Conservation (phyloP, 1,140 invertebrate genomes). For the Drosophila ananassae region DNA sequence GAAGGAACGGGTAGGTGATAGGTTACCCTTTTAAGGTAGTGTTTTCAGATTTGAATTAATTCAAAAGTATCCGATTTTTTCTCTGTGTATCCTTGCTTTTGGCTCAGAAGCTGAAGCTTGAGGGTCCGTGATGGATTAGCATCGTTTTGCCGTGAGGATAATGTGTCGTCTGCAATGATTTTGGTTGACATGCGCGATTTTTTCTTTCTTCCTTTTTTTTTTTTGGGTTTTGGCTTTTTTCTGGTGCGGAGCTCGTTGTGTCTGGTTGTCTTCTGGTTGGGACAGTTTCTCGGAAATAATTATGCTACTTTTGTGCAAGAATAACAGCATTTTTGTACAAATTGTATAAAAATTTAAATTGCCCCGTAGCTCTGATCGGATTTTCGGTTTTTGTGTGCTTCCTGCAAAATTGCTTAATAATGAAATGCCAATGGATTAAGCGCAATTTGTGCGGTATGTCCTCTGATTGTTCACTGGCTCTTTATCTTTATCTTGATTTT, state of each 20-base stretch:
- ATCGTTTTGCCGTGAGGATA: conserved; percentile 78
- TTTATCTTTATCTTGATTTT: conserved; percentile 55
- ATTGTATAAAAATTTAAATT: conserved; percentile 84
- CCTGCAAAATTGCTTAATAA: conserved; percentile 76
- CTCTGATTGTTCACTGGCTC: conserved; percentile 53
- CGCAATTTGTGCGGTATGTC: conserved; percentile 72
- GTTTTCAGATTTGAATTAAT: no score
- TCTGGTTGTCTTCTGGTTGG: conserved; percentile 4
- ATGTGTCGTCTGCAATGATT: conserved; percentile 82
- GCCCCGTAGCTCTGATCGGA: conserved; percentile 26
- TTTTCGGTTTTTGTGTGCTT: conserved; percentile 39
- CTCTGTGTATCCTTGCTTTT: conserved; percentile 20
- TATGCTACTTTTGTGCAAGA: conserved; percentile 81
- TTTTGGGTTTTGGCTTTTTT: conserved; percentile 7
- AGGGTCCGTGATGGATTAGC: conserved; percentile 78
- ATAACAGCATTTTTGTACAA: conserved; percentile 83
- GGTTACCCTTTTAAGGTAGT: no score
- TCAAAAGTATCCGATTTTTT: not conserved
- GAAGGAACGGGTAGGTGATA: no score
- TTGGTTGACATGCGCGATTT: conserved; percentile 68
- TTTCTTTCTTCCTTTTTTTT: conserved; percentile 30
- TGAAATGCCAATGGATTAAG: conserved; percentile 82
- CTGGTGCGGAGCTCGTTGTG: not conserved
- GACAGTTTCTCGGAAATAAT: conserved; percentile 77
- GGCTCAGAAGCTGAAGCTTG: conserved; percentile 11